Conservation (phyloP, 2,888 invertebrate genomes). For the Rhyacophila evoluta region DNA sequence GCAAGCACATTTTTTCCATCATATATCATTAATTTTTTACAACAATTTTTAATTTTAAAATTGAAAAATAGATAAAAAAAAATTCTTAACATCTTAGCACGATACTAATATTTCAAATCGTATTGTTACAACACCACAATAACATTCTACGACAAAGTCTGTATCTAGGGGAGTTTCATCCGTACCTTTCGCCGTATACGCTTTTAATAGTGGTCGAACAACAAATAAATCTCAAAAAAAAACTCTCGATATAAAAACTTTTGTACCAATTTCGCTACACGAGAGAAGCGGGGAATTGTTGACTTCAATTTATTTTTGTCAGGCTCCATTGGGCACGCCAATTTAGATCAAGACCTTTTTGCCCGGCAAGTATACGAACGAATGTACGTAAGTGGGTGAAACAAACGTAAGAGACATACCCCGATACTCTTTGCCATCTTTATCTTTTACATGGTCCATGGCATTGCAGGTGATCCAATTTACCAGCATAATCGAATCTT, state of each 20-base stretch:
- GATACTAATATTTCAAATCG: too few species aligned
- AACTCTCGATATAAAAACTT: slow-evolving; percentile 14
- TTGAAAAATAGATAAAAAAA: too few species aligned
- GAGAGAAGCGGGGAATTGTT: slow-evolving; percentile 48
- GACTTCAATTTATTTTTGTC: slow-evolving; percentile 51
- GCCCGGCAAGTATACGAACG: slow-evolving; percentile 30
- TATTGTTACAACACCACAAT: too few species aligned
- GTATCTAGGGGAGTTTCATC: background rate
- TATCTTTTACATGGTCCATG: slow-evolving; percentile 67
- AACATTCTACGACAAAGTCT: background rate
- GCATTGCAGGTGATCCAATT: slow-evolving; percentile 72
- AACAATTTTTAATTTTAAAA: too few species aligned
- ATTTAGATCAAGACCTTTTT: slow-evolving; percentile 52
- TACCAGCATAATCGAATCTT: slow-evolving; percentile 70
- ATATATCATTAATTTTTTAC: too few species aligned
- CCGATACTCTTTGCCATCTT: slow-evolving; percentile 58
- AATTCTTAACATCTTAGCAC: too few species aligned
- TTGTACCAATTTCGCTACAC: background rate
- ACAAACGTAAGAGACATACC: slow-evolving; percentile 52
- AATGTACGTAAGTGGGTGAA: slow-evolving; percentile 44
- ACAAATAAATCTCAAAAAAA: slow-evolving; percentile 19
- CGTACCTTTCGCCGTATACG: background rate
- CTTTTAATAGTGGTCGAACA: slow-evolving; percentile 14
- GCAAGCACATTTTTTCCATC: too few species aligned
- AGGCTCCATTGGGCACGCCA: slow-evolving; percentile 51